Percentiles rank a stretch among this genome's conserved stretches.
phyloP scores from a whole-genome alignment of 2,797 vertebrate species.

The Hipposideros larvatus region DNA sequence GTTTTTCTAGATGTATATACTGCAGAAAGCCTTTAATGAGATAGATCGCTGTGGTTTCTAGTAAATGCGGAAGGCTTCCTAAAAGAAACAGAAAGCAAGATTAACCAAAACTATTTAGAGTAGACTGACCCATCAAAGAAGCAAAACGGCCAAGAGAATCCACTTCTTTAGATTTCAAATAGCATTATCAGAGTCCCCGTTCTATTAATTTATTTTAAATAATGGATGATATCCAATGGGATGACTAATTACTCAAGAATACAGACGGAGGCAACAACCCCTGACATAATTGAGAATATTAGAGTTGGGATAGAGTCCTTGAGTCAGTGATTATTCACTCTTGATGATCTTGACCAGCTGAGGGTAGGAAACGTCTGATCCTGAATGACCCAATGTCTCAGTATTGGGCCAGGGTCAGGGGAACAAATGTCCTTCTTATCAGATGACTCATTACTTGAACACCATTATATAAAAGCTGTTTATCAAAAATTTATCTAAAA shows the following conservation, averaged over 20 bases:
- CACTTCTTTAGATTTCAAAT: not conserved
- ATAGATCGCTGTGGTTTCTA: not conserved
- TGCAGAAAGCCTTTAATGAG: not conserved
- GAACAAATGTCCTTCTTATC: not conserved
- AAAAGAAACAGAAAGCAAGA: not conserved
- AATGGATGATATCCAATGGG: not conserved
- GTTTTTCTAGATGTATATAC: not conserved
- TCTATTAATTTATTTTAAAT: conserved; percentile 26
- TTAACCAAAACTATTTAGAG: not conserved
- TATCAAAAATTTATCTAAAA: conserved; percentile 20
- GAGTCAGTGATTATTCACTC: not conserved
- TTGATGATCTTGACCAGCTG: not conserved
- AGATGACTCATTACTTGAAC: not conserved
- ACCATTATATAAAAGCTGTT: not conserved
- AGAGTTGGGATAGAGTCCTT: not conserved
- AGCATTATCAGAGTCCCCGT: not conserved
- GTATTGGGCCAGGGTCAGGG: not conserved
- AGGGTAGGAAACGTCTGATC: not conserved
- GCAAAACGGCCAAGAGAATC: not conserved
- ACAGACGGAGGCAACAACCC: not conserved
- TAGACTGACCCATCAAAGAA: not conserved
- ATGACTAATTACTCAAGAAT: not conserved
- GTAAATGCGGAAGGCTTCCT: not conserved
- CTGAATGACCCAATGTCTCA: not conserved
- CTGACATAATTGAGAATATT: not conserved